Evolutionary conservation across 2,113 vertebrate genomes (phyloP).

Genomic region (Dermatemys mawii): DNA sequence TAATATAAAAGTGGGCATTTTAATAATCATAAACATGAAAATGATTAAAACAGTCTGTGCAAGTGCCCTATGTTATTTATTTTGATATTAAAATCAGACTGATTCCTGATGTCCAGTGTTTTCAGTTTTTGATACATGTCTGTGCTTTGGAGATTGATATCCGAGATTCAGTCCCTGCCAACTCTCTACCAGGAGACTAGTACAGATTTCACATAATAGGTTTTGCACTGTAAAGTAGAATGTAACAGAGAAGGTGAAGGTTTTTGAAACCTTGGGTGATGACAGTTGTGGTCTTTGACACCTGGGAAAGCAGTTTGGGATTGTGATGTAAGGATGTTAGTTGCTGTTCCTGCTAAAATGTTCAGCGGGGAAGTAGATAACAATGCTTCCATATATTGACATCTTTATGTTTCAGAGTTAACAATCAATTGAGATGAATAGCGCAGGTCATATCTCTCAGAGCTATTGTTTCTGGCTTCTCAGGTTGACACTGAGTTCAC

Average conservation of each 20-base stretch:
- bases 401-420: background rate
- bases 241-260: background rate
- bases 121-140: background rate
- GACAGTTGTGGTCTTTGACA: background rate
- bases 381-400: background rate
- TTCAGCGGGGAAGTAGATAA: conserved; percentile 4
- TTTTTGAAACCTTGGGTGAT: background rate
- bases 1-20: background rate
- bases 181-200: background rate
- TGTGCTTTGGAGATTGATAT: background rate
- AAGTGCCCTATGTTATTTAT: background rate
- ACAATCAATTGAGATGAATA: conserved; percentile 13
- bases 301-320: background rate
- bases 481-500: background rate
- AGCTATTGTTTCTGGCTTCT: conserved; percentile 5
- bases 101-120: background rate
- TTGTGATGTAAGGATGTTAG: background rate
- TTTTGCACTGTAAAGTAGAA: background rate
- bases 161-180: background rate
- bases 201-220: background rate
- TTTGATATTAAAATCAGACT: background rate
- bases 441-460: conserved; percentile 7
- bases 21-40: background rate
- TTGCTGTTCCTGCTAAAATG: conserved; percentile 39
- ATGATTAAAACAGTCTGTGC: background rate